phyloP scores from a whole-genome alignment of 1,140 invertebrate genomes.

The Drosophila ogumai region DNA sequence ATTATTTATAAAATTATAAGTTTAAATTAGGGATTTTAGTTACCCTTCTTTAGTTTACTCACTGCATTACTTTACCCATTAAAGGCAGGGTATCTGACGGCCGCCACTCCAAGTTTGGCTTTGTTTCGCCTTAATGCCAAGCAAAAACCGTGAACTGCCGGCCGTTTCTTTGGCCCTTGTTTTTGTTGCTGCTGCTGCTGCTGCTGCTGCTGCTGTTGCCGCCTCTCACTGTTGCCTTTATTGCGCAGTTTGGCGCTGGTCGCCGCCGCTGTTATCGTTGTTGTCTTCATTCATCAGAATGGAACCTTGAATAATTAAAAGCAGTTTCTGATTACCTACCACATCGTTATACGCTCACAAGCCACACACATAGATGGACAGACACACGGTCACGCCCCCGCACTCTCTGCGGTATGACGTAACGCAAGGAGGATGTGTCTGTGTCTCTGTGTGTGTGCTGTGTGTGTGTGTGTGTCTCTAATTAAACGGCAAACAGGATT shows the following conservation, averaged over 20 bases:
- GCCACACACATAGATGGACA: slow-evolving; percentile 57
- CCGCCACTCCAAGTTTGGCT: neutral
- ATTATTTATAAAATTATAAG: too few relatives aligned
- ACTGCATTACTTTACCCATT: neutral
- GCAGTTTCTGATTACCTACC: slow-evolving; percentile 83
- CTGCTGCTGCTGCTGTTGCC: slow-evolving; percentile 1
- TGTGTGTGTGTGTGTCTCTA: slow-evolving; percentile 68
- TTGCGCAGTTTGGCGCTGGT: slow-evolving; percentile 75
- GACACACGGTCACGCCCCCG: slow-evolving; percentile 25
- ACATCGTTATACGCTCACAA: slow-evolving; percentile 82
- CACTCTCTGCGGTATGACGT: slow-evolving; percentile 9
- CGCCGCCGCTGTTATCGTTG: slow-evolving; percentile 63
- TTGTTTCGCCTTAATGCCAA: slow-evolving; percentile 64
- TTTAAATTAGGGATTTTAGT: too few relatives aligned
- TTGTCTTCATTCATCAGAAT: slow-evolving; percentile 84
- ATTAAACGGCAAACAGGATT: slow-evolving; percentile 84
- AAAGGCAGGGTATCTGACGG: neutral
- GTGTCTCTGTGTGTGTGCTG: neutral
- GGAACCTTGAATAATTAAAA: slow-evolving; percentile 84
- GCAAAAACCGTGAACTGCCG: slow-evolving; percentile 51
- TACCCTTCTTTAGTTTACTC: neutral
- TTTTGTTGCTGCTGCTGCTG: slow-evolving; percentile 7
- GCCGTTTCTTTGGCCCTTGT: slow-evolving; percentile 56
- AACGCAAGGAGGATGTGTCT: slow-evolving; percentile 35
- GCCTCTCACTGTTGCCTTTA: slow-evolving; percentile 61